Base-by-base conservation (phyloP, 2,113 vertebrate genomes). In the Haplochromis burtoni region DNA sequence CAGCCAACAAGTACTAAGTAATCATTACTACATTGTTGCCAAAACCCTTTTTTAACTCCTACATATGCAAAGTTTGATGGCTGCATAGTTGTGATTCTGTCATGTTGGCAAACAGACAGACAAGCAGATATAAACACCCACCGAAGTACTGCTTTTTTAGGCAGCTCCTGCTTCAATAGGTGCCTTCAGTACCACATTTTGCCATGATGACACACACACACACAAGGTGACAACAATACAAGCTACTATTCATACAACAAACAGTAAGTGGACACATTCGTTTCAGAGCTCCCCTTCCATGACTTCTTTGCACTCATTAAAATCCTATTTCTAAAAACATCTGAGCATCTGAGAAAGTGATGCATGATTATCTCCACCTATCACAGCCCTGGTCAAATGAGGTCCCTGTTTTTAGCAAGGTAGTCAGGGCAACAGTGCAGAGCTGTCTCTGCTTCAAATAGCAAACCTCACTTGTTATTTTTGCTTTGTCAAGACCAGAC, bases 261-360 rank as follows among this genome's bases (percentile, higher is more conserved):
- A 14, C 31, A 47, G 7, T 68, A 21, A 13, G 4, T 42, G 12
- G 76, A 81, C 54, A 16, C 49, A 7, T 59, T 83, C 11, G 42
- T 82, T 42, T 55, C 17, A 55, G 54, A 59, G 24, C 26, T 40
- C 6, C 33, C 35, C 76, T 33, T 51, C 38, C 51, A 79, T 51
- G 83, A 82, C 87, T 68, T 81, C 31, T 54, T 63, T 42, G 51
- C 73, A 14, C 83, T 90, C 80, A 83, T 89, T 93, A 81, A 92
- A 86, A 81, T 71, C 26, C 38, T 45, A 86, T 73, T 71, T 33
- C 47, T 80, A 68, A 89, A 61, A 47, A 21, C 24, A 38, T 10
- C 73, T 78, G 45, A n/a, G 45, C 82, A 71, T 42, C 55, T 54
- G 63, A 88, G 16, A 49, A 35, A 80, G 51, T 84, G 84, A 61